Base-by-base conservation (phyloP, 2,113 vertebrate species). In the Dermatemys mawii region DNA sequence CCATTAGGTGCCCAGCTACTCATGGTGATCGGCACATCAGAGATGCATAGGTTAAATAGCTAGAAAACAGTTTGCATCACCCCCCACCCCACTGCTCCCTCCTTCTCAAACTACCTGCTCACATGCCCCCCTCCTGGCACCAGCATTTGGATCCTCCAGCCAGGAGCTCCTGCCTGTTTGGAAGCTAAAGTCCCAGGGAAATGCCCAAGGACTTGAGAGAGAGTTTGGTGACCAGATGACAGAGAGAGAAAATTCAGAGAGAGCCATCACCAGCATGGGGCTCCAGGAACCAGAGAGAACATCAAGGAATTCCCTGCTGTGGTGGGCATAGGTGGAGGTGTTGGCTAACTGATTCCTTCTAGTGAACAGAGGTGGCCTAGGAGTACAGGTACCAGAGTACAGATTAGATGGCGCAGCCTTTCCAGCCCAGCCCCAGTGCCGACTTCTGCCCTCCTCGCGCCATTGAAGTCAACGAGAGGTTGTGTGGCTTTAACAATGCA, bases 301-400 rank as follows among this genome's bases (percentile, higher is more conserved):
- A 19, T n/a, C 9, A 55, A 75, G 63, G 88, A 83, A 32, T 51
- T 83, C 70, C 41, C 81, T 27, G 22, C 29, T 26, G 51, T 50
- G 78, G 81, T 78, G 60, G 54, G 46, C 76, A 44, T 63, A 51
- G 81, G 48, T 63, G 88, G 78, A 46, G 29, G 49, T 29, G 27
- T 8, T 24, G n/a, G 53, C 21, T 44, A 78, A 78, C 41, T 48
- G 32, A 50, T 49, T 67, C 44, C 51, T 46, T 41, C 35, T 26
- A 5, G 29, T 55, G 54, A 13, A 83, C 7, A 41, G 14, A 67
- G 35, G 26, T 6, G 13, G 51, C 27, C 38, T 8, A 29, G 21
- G 11, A 9, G 48, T 5, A 5, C n/a, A 22, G 51, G 44, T 1
- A 1, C 32, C 27, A 1, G 1, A 26, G 24, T 1, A 1, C 21